Base-by-base conservation (phyloP, 2,113 vertebrate species). In the Gymnocephalus cernua region DNA sequence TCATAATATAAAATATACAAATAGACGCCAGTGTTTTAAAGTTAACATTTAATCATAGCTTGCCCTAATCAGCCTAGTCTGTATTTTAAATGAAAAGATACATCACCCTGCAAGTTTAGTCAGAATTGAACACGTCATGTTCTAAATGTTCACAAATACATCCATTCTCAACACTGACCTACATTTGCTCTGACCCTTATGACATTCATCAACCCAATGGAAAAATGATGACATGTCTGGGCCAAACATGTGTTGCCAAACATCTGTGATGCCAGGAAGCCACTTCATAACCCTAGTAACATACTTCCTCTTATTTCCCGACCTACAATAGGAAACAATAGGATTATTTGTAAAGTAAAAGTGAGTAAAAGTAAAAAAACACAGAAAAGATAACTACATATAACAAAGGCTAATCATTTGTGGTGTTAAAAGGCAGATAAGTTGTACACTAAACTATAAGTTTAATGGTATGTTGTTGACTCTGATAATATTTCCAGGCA, bases 121-220 rank as follows among this genome's bases (percentile, higher is more conserved):
- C 29, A 29, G 57, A 59, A 59, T 35, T 35, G 35, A 35, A 35
- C 35, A 8, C 12, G 19, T 14, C 59, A 41, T 62, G 61, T 44
- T 12, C 38, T 19, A 41, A 25, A 14, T 41, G 19, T 29, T 14
- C 48, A n/a, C 51, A 25, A 65, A 51, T 13, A 9, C 50, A 23
- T 75, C 53, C 19, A 7, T 44, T 27, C 13, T 57, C 4, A 19
- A 45, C 16, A 21, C 45, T 83, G 86, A 78, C 86, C 77, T 69
- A 79, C 71, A 69, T 88, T 54, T 68, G 44, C 32, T 27, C 7
- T 21, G 58, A 61, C 56, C 38, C 70, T 32, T 32, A 1, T 29
- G 48, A n/a, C 63, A 61, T 81, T 74, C 29, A 73, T 77, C 38
- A 79, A 65, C 2, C 11, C n/a, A 41, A 79, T 81, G 51, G 53